Evolutionary conservation across 2,113 vertebrate species (phyloP), one percentile per base, ranked within the genome.

Genomic region (Syngnathoides biaculeatus): DNA sequence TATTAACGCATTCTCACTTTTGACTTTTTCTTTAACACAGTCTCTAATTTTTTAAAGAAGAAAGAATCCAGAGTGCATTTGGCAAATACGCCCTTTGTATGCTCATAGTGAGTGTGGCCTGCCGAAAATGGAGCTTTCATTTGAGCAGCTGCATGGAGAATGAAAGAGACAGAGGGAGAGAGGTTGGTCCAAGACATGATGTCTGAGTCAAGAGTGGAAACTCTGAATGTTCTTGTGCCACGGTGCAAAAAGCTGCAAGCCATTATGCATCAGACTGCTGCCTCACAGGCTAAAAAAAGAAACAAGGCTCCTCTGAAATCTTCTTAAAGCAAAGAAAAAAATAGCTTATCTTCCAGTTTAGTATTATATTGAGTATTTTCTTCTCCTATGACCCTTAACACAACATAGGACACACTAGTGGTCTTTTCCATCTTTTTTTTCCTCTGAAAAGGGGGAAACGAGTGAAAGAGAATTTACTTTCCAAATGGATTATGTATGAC

Each of bases 131-230:
- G 73, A 72, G 42, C 52, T 68, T 59, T 67, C 48, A 67, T 68
- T 68, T 73, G 71, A 79, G 69, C 64, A 50, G 13, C 38, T 50
- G 57, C 58, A 71, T 4, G 59, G 62, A 64, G 53, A 55, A 50
- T 20, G 67, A 69, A 52, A 71, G 71, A 64, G 27, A 35, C 19
- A 71, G 71, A 60, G 62, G 24, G 73, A 1, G 61, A 50, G 61
- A 47, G 70, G 53, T 47, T 8, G 52, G 62, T 64, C 69, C 65
- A 63, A 78, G 73, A 53, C 69, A 67, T 52, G 43, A 61, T 66
- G 72, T 81, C 82, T 86, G 84, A 88, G 79, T 89, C 86, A 82
- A 75, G 85, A 74, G 77, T 91, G 91, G 90, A 90, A 92, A 92
- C 82, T 92, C 85, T 91, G 90, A 92, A 89, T 89, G 83, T 88